Conservation (phyloP, 2,888 invertebrate genomes). For the Bombylius major region DNA sequence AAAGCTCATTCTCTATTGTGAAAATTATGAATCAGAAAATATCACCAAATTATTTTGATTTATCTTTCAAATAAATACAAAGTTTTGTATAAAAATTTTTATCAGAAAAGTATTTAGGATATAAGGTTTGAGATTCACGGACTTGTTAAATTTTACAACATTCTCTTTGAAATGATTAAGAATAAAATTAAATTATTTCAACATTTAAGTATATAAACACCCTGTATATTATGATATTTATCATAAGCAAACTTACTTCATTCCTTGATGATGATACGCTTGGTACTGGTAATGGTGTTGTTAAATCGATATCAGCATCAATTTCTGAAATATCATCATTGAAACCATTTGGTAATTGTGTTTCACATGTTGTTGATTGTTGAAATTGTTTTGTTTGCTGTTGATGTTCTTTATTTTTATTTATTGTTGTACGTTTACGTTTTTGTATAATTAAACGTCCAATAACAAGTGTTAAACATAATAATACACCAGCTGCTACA, state of each 20-base stretch:
- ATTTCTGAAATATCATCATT: slow-evolving; percentile 73
- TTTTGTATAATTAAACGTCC: slow-evolving; percentile 57
- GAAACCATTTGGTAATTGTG: slow-evolving; percentile 68
- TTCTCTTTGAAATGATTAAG: no score
- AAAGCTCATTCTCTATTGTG: not conserved
- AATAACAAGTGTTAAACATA: slow-evolving; percentile 59
- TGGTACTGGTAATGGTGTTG: slow-evolving; percentile 46
- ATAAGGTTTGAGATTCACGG: no score
- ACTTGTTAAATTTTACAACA: no score
- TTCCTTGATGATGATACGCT: slow-evolving; percentile 30
- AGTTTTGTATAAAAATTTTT: no score
- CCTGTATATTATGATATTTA: no score
- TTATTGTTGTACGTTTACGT: slow-evolving; percentile 36
- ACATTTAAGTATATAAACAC: no score
- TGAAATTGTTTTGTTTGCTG: slow-evolving; percentile 42
- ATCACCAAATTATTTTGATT: no score
- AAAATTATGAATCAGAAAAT: not conserved
- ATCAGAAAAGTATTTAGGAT: no score
- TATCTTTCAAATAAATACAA: no score
- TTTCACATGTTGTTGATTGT: slow-evolving; percentile 55
- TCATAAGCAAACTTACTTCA: slow-evolving; percentile 24
- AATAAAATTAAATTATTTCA: no score
- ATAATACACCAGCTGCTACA: slow-evolving; percentile 54
- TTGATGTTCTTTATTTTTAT: slow-evolving; percentile 21
- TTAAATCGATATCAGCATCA: slow-evolving; percentile 57